phyloP scores from a whole-genome alignment of 1,140 invertebrate species.

The Bombus terrestris region DNA sequence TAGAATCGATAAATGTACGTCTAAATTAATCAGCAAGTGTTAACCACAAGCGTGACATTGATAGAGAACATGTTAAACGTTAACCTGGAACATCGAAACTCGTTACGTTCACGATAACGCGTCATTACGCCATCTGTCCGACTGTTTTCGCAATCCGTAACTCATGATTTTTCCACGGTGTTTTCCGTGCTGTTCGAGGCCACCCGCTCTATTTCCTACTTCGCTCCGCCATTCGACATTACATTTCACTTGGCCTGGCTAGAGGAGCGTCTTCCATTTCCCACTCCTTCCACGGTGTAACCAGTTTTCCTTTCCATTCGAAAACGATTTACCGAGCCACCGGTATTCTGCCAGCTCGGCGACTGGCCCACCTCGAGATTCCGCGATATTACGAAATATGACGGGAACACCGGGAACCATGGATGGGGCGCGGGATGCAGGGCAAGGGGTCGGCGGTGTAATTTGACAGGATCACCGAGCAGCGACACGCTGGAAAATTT shows the following conservation, averaged over 20 bases:
- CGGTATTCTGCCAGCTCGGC: neutral
- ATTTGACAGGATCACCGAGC: slow-evolving; percentile 37
- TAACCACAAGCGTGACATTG: too few relatives aligned
- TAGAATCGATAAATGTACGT: too few relatives aligned
- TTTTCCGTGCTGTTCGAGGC: neutral
- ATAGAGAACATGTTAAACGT: too few relatives aligned
- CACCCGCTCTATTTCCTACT: slow-evolving; percentile 28
- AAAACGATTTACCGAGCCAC: slow-evolving; percentile 41
- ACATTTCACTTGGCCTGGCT: slow-evolving; percentile 39
- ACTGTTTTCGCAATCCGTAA: neutral
- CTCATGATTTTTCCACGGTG: neutral
- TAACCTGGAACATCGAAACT: too few relatives aligned
- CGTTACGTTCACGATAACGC: too few relatives aligned
- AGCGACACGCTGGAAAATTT: slow-evolving; percentile 25
- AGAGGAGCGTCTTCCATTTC: slow-evolving; percentile 7
- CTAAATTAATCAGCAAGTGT: too few relatives aligned
- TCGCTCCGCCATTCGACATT: neutral
- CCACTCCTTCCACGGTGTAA: neutral
- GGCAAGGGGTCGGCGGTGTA: neutral
- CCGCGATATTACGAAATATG: slow-evolving; percentile 44
- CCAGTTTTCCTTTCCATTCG: slow-evolving; percentile 43
- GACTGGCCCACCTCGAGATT: slow-evolving; percentile 1
- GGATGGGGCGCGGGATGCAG: neutral
- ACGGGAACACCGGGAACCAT: neutral
- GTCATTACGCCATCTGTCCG: too few relatives aligned